Conservation (phyloP, 2,797 vertebrate species). For the Cryptoblepharus egeriae region DNA sequence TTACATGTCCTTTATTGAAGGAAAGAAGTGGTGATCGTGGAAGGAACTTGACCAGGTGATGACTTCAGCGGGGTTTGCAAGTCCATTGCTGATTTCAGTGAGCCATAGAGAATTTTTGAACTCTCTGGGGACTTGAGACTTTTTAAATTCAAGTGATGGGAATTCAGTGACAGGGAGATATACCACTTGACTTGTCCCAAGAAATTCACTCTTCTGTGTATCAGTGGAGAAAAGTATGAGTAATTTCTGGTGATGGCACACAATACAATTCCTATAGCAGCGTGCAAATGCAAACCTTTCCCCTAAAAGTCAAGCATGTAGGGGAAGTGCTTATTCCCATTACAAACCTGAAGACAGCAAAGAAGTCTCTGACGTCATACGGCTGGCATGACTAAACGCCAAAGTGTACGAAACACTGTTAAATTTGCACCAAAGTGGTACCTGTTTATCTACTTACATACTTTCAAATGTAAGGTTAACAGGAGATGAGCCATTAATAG, state of each 20-base stretch:
- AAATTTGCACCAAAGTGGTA: no score
- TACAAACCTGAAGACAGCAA: no score
- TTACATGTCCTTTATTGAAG: conserved; percentile 45
- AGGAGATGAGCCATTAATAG: no score
- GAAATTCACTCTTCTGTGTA: background rate
- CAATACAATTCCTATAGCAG: no score
- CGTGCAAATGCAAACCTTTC: background rate
- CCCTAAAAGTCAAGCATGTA: no score
- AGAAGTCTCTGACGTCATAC: no score
- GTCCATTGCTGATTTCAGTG: conserved; percentile 12
- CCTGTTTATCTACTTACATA: no score
- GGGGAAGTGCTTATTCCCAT: no score
- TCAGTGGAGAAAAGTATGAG: fast-evolving
- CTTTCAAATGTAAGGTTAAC: no score
- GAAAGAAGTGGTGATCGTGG: background rate
- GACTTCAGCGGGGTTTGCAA: conserved; percentile 12
- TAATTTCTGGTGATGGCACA: background rate
- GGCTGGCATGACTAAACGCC: no score
- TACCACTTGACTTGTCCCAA: background rate
- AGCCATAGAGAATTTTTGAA: background rate
- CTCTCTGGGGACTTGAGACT: conserved; percentile 10
- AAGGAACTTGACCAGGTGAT: conserved; percentile 20
- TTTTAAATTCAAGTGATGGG: conserved; percentile 16
- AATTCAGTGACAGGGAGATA: conserved; percentile 8
- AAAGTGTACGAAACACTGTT: no score